phyloP scores from a whole-genome alignment of 2,797 vertebrate species.

The Toxotes lorentzi region DNA sequence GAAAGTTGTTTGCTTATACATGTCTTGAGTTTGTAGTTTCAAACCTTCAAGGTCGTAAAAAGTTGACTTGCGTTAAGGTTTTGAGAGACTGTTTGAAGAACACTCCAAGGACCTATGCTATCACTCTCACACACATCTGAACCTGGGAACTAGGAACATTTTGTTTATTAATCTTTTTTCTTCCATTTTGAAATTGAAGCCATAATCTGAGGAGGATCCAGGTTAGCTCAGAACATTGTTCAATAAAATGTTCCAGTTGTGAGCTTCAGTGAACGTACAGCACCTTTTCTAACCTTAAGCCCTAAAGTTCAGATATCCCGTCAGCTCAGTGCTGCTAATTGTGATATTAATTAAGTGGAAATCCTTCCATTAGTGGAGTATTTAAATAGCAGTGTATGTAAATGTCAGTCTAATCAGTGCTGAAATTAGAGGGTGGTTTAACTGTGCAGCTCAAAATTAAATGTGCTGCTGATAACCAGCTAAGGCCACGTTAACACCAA shows the following conservation, averaged over 20 bases:
- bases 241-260: neutral
- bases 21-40: neutral
- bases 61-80: neutral
- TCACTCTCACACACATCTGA: too few relatives aligned
- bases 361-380: conserved; percentile 17
- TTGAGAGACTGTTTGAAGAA: neutral
- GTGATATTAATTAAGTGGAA: conserved; percentile 41
- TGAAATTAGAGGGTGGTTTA: conserved; percentile 13
- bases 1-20: neutral
- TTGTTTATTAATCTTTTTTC: neutral
- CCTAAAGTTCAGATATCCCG: conserved; percentile 25
- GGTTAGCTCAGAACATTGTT: neutral
- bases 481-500: conserved; percentile 8
- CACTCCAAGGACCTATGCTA: neutral
- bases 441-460: conserved; percentile 22
- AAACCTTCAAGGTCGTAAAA: neutral
- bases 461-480: neutral
- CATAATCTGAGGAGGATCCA: neutral
- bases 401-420: conserved; percentile 56
- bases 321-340: conserved; percentile 18
- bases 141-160: neutral
- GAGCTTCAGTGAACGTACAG: neutral
- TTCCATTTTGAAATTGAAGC: neutral
- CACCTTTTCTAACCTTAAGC: neutral
- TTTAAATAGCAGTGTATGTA: conserved; percentile 32